Percentiles rank a stretch among this genome's conserved stretches.
phyloP scores from a whole-genome alignment of 2,797 vertebrate species.

The Leptodactylus fallax region DNA sequence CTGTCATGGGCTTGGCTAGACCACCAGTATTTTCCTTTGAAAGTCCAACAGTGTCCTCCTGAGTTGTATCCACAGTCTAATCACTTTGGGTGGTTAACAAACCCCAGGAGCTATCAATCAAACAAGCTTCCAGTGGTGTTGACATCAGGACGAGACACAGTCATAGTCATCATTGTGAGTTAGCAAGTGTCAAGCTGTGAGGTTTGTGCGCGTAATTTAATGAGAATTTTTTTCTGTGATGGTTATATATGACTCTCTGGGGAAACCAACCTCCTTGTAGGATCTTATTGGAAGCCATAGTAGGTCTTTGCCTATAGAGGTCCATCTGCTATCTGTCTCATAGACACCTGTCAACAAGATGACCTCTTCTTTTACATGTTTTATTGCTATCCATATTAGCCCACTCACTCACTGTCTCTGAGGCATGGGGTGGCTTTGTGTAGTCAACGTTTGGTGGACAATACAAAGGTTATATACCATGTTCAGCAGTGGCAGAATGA shows the following conservation, averaged over 20 bases:
- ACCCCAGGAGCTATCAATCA: slow-evolving; percentile 61
- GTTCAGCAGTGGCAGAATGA: neutral
- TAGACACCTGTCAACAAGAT: slow-evolving; percentile 59
- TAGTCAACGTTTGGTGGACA: neutral
- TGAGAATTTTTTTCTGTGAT: slow-evolving; percentile 44
- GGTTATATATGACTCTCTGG: slow-evolving; percentile 52
- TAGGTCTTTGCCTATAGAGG: slow-evolving; percentile 25
- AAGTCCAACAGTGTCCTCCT: slow-evolving; percentile 17
- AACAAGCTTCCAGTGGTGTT: slow-evolving; percentile 49
- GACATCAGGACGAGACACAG: slow-evolving; percentile 54
- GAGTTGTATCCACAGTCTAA: slow-evolving; percentile 7
- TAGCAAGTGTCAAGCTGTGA: slow-evolving; percentile 59
- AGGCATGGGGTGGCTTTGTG: slow-evolving; percentile 23
- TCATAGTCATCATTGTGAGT: slow-evolving; percentile 52
- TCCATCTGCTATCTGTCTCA: slow-evolving; percentile 57
- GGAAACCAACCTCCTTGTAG: slow-evolving; percentile 43
- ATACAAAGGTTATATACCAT: slow-evolving; percentile 17
- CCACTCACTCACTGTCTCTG: slow-evolving; percentile 25
- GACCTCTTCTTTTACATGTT: slow-evolving; percentile 49
- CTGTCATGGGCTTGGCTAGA: slow-evolving; percentile 16
- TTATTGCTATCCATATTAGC: slow-evolving; percentile 25
- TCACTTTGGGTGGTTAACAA: slow-evolving; percentile 41
- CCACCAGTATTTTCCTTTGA: slow-evolving; percentile 7
- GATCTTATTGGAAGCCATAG: slow-evolving; percentile 25
- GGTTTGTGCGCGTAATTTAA: slow-evolving; percentile 45